A percentile compares a stretch with the other conserved stretches of the same genome.
Conservation (phyloP, 2,888 invertebrate species). For the Athalia circularis region DNA sequence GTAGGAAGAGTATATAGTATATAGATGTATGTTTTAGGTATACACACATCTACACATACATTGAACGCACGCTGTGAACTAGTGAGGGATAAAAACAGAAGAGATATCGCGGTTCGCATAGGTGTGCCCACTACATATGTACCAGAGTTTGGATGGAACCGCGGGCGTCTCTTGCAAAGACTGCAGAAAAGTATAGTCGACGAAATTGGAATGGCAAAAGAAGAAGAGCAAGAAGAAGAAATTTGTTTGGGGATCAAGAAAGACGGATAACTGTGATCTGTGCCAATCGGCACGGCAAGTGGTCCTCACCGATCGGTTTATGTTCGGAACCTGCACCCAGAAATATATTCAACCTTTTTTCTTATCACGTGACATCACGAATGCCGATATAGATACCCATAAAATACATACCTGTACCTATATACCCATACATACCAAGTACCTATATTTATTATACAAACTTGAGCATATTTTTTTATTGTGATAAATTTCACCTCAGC, state of each 20-base stretch:
- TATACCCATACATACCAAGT: no score
- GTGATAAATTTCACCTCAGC: no score
- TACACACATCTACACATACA: no score
- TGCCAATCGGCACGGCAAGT: conserved; percentile 26
- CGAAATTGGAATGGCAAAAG: conserved; percentile 1
- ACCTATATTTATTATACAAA: no score
- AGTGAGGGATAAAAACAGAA: conserved; percentile 25
- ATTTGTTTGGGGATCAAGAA: conserved; percentile 40
- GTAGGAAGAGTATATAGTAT: neutral
- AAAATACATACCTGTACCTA: no score
- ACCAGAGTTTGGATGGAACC: neutral
- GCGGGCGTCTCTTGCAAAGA: neutral
- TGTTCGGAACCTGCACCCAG: neutral
- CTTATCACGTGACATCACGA: neutral
- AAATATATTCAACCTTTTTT: neutral
- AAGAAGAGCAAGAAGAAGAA: conserved; percentile 37
- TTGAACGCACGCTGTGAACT: no score
- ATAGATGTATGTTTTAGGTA: neutral
- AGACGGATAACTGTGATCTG: conserved; percentile 39
- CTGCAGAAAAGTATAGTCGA: neutral
- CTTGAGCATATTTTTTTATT: no score
- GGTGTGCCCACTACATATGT: neutral
- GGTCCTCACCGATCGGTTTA: neutral
- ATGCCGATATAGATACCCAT: no score
- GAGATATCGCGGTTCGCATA: conserved; percentile 14